Evolutionary conservation across 2,888 invertebrate genomes (phyloP), one percentile per base, ranked within the genome.

Genomic region (Nymphalis urticae): DNA sequence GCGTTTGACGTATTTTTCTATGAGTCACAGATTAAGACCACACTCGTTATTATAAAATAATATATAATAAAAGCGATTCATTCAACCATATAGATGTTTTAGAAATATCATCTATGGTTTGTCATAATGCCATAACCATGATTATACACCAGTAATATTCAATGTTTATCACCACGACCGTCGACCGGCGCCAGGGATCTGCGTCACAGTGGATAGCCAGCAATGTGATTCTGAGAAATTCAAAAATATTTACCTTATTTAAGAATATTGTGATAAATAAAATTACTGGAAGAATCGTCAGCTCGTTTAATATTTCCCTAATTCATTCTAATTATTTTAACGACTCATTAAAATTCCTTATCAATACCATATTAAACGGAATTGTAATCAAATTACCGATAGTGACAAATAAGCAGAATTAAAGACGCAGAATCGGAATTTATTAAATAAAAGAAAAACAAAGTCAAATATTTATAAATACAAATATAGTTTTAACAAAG

Each of bases 201-300:
- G 74, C 73, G 76, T 75, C 76, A 75, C 24, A 59, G 64, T 19
- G 66, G 68, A 68, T 58, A 32, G 58, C 62, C 66, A 67, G 64
- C 66, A 62, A 58, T 60, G 63, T 69, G 71, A 71, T 76, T 74
- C 75, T 72, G 71, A 73, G 73, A 70, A 73, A 86, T 85, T 81
- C 72, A 70, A 77, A 42, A 75, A 76, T 77, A 68, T 69, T 70
- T 77, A 78, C 75, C 73, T 74, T 75, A 76, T 61, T 76, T 73
- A 74, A 75, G 74, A 76, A 80, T 75, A 75, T 77, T 73, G 77
- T 80, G 79, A 83, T 80, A 82, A 83, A 82, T 77, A 81, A 80
- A 62, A 50, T 76, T 77, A n/a, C n/a, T n/a, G n/a, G 64, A 79
- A 80, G 75, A 77, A 79, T 78, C 78, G 75, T 77, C 78, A 81